Evolutionary conservation across 2,113 vertebrate genomes (phyloP).

Genomic region (Corapipo altera): DNA sequence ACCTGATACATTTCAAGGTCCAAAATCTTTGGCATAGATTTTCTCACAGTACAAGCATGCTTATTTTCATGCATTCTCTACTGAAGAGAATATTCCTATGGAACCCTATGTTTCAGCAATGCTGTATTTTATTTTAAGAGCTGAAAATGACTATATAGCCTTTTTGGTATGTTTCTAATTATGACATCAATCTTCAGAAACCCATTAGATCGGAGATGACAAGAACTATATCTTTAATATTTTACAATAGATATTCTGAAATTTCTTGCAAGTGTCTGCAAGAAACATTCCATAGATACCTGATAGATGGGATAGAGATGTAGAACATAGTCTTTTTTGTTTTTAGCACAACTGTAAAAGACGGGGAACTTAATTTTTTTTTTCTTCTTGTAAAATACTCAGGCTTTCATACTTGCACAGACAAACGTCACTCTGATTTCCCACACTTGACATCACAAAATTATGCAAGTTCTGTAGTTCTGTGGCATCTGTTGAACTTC

Average conservation of each 20-base stretch:
- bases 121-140: background rate
- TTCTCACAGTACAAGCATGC: background rate
- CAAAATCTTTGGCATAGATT: background rate
- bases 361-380: background rate
- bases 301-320: background rate
- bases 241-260: background rate
- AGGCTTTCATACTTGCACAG: background rate
- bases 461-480: constrained; percentile 39
- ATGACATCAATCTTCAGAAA: background rate
- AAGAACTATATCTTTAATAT: background rate
- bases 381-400: background rate
- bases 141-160: background rate
- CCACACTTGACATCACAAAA: background rate
- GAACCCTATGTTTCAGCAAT: background rate
- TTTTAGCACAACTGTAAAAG: background rate
- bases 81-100: background rate
- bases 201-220: background rate
- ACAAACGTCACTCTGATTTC: background rate
- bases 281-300: background rate
- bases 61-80: background rate
- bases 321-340: background rate
- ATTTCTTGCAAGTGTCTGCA: background rate
- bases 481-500: constrained; percentile 31
- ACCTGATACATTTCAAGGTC: background rate
- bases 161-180: background rate